phyloP scores from a whole-genome alignment of 1,140 invertebrate genomes.

The Yoshiicerus persimilis region DNA sequence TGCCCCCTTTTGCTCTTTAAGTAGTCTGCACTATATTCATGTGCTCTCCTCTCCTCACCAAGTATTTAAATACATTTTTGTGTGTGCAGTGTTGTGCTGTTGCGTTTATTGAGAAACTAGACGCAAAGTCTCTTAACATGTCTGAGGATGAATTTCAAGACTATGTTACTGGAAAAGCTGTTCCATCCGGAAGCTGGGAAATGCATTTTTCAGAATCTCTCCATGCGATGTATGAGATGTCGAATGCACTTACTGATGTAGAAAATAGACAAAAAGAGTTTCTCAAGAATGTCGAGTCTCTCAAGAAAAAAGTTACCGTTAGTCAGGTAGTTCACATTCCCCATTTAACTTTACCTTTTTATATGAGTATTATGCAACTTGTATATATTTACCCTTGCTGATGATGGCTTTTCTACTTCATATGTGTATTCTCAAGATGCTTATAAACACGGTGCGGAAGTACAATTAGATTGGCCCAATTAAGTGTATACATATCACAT shows the following conservation, averaged over 20 bases:
- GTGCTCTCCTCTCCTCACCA: neutral
- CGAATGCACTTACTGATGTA: constrained; percentile 67
- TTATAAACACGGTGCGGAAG: neutral
- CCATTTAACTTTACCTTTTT: neutral
- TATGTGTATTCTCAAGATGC: neutral
- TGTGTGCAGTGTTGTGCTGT: constrained; percentile 86
- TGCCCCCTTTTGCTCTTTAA: too few relatives aligned
- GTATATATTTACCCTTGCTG: neutral
- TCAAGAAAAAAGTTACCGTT: constrained; percentile 67
- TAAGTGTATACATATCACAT: neutral
- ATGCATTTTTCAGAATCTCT: constrained; percentile 58
- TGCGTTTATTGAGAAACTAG: constrained; percentile 95
- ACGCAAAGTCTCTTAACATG: constrained; percentile 90
- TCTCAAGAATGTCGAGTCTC: constrained; percentile 59
- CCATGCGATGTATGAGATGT: constrained; percentile 69
- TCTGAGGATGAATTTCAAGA: constrained; percentile 88
- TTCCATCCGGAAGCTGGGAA: constrained; percentile 68
- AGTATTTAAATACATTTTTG: neutral
- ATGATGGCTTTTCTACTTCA: neutral
- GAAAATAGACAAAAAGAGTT: constrained; percentile 63
- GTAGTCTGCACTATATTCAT: too few relatives aligned
- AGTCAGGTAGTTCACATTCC: constrained; percentile 61
- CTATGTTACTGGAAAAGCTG: constrained; percentile 88
- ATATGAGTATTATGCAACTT: too few relatives aligned
- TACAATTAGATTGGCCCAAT: neutral